These are phyloP conservation scores for Callopanchax toddi DNA, from an alignment of 2,113 vertebrate species.

Conservation along the genomic window DNA sequence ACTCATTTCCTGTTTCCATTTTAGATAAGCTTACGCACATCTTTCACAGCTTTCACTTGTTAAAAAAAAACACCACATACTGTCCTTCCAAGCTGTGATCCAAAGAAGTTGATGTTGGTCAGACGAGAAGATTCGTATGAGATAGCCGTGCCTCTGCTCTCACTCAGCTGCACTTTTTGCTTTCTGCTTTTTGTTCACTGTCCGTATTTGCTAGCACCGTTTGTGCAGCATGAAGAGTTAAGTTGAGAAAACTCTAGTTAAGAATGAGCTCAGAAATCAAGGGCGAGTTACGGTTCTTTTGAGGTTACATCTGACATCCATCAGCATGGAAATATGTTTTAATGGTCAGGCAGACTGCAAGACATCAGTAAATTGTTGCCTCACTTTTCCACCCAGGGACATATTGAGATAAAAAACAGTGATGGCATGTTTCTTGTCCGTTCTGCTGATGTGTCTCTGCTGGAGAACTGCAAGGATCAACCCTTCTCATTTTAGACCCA, in stretches of 20 bases:
- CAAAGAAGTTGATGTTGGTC: conserved; percentile 42
- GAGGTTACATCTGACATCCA: conserved; percentile 75
- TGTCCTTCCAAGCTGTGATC: conserved; percentile 58
- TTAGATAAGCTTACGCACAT: conserved; percentile 69
- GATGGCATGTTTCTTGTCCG: conserved; percentile 75
- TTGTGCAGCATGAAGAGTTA: conserved; percentile 41
- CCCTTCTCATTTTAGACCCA: conserved; percentile 52
- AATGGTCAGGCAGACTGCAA: conserved; percentile 77
- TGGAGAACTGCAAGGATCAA: conserved; percentile 67
- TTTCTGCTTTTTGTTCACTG: conserved; percentile 39
- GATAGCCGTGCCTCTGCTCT: conserved; percentile 37
- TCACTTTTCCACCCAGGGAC: conserved; percentile 73
- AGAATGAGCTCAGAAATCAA: conserved; percentile 65
- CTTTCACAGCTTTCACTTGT: conserved; percentile 74
- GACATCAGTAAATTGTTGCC: conserved; percentile 73
- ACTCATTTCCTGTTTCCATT: conserved; percentile 80
- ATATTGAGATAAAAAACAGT: conserved; percentile 77
- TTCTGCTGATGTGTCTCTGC: conserved; percentile 68
- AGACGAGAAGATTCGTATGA: conserved; percentile 35
- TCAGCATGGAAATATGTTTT: conserved; percentile 78
- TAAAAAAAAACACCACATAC: conserved; percentile 41
- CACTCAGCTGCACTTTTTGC: conserved; percentile 8
- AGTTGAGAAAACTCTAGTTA: conserved; percentile 58
- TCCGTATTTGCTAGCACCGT: conserved; percentile 37
- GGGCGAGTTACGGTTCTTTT: conserved; percentile 48